A percentile compares a stretch with the other conserved stretches of the same genome.
phyloP scores from a whole-genome alignment of 2,888 invertebrate genomes.

The Caenorhabditis becei region DNA sequence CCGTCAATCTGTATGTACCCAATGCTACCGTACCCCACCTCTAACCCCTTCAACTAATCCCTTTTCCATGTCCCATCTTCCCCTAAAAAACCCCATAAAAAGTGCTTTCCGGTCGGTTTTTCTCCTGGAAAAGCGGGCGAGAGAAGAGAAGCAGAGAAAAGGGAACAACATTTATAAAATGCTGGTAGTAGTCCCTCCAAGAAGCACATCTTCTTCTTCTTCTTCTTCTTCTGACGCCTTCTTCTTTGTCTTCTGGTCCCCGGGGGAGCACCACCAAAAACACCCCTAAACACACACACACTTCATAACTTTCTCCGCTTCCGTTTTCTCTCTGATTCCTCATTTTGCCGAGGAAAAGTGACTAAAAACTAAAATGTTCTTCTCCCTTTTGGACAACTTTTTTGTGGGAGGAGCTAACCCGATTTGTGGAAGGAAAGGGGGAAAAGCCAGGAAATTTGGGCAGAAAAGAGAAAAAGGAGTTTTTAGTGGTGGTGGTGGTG shows the following conservation, averaged over 20 bases:
- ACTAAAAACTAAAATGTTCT: too few relatives aligned
- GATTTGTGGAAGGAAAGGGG: constrained; percentile 12
- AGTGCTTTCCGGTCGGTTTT: constrained; percentile 39
- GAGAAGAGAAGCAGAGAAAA: constrained; percentile 15
- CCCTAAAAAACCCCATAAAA: constrained; percentile 37
- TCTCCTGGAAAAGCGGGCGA: background rate
- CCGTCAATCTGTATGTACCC: too few relatives aligned
- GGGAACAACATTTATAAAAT: constrained; percentile 60
- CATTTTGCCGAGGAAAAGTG: too few relatives aligned
- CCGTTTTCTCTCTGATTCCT: background rate
- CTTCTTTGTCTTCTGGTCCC: constrained; percentile 39
- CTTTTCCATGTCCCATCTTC: background rate
- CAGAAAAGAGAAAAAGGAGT: too few relatives aligned
- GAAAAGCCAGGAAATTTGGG: too few relatives aligned
- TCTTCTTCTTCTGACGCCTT: constrained; percentile 9
- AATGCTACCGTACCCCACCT: too few relatives aligned
- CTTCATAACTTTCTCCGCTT: constrained; percentile 41
- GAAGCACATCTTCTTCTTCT: constrained; percentile 42
- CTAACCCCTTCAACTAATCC: background rate
- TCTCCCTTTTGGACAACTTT: background rate
- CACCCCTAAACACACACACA: constrained; percentile 33
- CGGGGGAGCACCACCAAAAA: background rate
- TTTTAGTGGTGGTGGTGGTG: too few relatives aligned
- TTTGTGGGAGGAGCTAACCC: constrained; percentile 42
- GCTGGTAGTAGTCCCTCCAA: constrained; percentile 8